Evolutionary conservation across 2,888 invertebrate genomes (phyloP), one percentile per base, ranked within the genome.

Genomic region (Automeris io): DNA sequence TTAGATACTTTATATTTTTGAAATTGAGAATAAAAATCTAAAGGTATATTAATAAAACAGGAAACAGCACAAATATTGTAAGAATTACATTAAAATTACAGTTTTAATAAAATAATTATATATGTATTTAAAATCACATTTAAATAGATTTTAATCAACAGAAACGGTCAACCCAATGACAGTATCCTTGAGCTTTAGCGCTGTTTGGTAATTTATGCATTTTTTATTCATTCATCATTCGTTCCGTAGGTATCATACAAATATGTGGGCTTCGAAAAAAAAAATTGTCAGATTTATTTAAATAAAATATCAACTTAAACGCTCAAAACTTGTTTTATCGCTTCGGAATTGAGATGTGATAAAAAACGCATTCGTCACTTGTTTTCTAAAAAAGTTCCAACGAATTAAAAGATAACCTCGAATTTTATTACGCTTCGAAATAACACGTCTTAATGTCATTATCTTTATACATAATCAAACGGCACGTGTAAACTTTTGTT

Each of bases 311-410:
- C 4, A 13, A 7, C 7, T 26, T 8, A 3, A 8, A 12, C n/a
- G 13, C 4, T 16, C 16, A 8, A 29, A 13, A 29, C 16, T 29
- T 5, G 29, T 29, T 16, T 16, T 29, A 29, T 29, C 29, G n/a
- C n/a, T 9, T n/a, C 8, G 49, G 32, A 35, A 40, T 24, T 36
- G 44, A 49, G 29, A 29, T 29, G 16, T 16, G 59, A 62, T 61
- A 59, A 52, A 38, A 56, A 62, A 47, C 77, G 77, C 78, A 80
- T 58, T 70, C 62, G 71, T 71, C 69, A 74, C 67, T 62, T 69
- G 62, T 68, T 70, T 67, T 67, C 51, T 35, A 37, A 49, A 43
- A 45, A 45, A 53, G 53, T 48, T 46, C 43, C 41, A 40, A 51
- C 57, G 39, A 49, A 56, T 8, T 4, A 56, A 60, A 56, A 58